These are phyloP conservation scores for Mastomys coucha DNA, from an alignment of 2,113 vertebrate species.

Conservation along the genomic window DNA sequence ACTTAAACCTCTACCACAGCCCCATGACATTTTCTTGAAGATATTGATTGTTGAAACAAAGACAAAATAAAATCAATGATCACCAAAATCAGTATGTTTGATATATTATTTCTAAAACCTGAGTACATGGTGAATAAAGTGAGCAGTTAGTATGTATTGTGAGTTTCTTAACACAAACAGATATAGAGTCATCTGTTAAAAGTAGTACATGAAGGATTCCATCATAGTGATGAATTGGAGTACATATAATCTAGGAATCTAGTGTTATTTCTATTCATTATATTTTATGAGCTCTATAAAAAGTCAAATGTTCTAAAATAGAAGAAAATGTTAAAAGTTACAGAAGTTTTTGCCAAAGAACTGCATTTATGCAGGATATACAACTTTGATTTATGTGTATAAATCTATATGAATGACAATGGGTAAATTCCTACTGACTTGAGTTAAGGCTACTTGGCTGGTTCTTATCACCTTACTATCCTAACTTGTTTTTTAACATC, in stretches of 20 bases:
- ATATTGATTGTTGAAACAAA: conserved; percentile 21
- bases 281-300: background rate
- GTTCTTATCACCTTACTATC: background rate
- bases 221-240: background rate
- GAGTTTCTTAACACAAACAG: conserved; percentile 8
- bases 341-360: background rate
- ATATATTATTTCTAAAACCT: background rate
- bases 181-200: conserved; percentile 54
- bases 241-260: background rate
- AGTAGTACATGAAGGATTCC: background rate
- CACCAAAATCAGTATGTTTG: conserved; percentile 33
- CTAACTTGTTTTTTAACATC: background rate
- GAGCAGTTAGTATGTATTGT: conserved; percentile 14
- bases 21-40: background rate
- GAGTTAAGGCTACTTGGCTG: fast-evolving
- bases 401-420: background rate
- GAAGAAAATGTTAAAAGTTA: background rate
- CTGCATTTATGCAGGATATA: background rate
- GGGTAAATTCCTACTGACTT: background rate
- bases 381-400: background rate
- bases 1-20: background rate
- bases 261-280: background rate
- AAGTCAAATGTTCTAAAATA: background rate
- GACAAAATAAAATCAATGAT: conserved; percentile 4
- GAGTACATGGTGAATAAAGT: background rate